Percentiles rank a stretch among this genome's conserved stretches.
Evolutionary conservation across 2,113 vertebrate species (phyloP).

Genomic region (Girardinichthys multiradiatus): DNA sequence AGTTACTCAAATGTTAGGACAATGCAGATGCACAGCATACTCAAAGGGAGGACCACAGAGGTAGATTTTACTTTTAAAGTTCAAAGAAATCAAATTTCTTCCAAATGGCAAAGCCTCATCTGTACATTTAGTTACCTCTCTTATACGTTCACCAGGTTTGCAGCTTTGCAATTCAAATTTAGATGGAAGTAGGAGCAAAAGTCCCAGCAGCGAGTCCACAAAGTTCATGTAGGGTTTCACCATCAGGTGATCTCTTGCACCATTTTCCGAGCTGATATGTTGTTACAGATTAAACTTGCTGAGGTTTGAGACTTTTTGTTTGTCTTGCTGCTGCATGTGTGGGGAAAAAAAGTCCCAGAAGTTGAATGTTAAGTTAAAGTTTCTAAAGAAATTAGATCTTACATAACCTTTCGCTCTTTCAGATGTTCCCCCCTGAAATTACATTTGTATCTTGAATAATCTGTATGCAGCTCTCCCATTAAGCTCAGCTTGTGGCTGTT

Average conservation of each 20-base stretch:
- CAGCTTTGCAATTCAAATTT: neutral
- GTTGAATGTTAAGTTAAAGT: neutral
- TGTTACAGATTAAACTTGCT: slow-evolving; percentile 30
- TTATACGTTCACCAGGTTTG: too few relatives aligned
- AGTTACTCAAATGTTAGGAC: too few relatives aligned
- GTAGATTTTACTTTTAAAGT: neutral
- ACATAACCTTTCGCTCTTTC: neutral
- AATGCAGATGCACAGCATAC: neutral
- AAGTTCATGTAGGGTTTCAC: slow-evolving; percentile 36
- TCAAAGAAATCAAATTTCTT: neutral
- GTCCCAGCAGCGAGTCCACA: slow-evolving; percentile 24
- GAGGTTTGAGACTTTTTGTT: slow-evolving; percentile 5
- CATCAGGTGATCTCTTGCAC: slow-evolving; percentile 49
- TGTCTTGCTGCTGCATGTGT: neutral
- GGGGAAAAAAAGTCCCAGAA: neutral
- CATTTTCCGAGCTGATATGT: slow-evolving; percentile 36
- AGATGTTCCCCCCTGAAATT: neutral
- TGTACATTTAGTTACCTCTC: neutral
- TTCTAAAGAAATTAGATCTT: neutral
- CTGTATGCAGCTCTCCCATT: neutral
- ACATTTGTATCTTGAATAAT: too few relatives aligned
- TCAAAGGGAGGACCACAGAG: neutral
- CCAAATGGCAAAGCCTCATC: neutral
- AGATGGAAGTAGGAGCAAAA: neutral
- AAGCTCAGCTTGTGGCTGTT: slow-evolving; percentile 13